Evolutionary conservation across 2,888 invertebrate genomes (phyloP).

Genomic region (Tachina grossa): DNA sequence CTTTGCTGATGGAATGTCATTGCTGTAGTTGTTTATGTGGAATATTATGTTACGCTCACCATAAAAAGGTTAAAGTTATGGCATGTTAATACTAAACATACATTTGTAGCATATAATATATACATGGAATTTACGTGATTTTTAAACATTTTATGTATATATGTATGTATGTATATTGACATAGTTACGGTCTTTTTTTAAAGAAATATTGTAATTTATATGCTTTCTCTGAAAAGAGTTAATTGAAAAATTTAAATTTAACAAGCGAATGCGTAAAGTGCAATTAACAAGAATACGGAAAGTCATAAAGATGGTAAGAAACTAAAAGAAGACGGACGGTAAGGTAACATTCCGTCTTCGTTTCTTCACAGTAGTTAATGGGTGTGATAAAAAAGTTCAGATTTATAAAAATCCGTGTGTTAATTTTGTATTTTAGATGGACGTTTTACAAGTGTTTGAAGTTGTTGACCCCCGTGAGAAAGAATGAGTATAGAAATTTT

Average conservation of each 20-base stretch:
- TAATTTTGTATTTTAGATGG: neutral
- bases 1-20: neutral
- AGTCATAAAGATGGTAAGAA: constrained; percentile 10
- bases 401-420: neutral
- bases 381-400: neutral
- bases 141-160: constrained; percentile 3
- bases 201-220: constrained; percentile 19
- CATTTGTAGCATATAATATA: neutral
- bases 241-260: constrained; percentile 39
- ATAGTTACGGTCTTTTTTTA: constrained; percentile 34
- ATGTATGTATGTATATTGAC: constrained; percentile 46
- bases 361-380: neutral
- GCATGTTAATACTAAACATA: neutral
- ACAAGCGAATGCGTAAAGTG: constrained; percentile 16
- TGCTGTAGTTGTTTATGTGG: constrained; percentile 1
- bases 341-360: neutral
- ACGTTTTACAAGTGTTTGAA: too few species aligned
- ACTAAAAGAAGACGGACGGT: neutral
- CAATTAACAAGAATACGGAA: neutral
- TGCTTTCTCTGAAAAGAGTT: constrained; percentile 28
- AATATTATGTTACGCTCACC: constrained; percentile 18
- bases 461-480: too few species aligned
- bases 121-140: neutral
- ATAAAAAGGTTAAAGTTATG: constrained; percentile 58
- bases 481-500: too few species aligned